These are phyloP conservation scores for Pelecanoides urinatrix DNA, from an alignment of 2,113 vertebrate genomes.

Conservation along the genomic window DNA sequence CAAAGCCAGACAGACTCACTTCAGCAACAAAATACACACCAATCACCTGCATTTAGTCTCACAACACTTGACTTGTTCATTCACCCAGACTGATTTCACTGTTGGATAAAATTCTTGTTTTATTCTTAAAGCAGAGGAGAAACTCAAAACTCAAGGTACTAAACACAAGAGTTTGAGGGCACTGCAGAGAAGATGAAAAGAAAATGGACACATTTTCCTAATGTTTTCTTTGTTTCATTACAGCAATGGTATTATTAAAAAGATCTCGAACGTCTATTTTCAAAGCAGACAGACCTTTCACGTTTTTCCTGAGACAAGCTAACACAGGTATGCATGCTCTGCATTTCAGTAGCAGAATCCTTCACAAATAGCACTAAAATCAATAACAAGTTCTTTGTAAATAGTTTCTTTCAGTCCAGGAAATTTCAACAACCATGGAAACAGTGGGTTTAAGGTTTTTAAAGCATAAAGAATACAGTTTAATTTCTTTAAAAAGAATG, in stretches of 20 bases:
- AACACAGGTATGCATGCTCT: constrained; percentile 76
- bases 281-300: constrained; percentile 88
- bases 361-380: background rate
- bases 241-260: constrained; percentile 88
- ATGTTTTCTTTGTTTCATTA: background rate
- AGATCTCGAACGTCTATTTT: constrained; percentile 85
- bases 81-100: background rate
- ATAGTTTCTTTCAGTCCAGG: background rate
- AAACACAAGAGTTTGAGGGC: no score
- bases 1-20: background rate
- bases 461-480: background rate
- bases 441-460: background rate
- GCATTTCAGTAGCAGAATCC: background rate
- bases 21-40: accelerated
- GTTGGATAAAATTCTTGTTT: background rate
- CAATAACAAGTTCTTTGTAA: background rate
- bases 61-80: background rate
- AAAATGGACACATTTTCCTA: background rate
- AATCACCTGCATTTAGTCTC: background rate
- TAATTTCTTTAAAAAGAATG: background rate
- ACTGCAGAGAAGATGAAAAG: background rate
- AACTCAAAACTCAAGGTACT: background rate
- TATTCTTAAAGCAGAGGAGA: background rate
- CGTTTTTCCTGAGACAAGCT: constrained; percentile 82
- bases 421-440: background rate